Percentiles rank a stretch among this genome's conserved stretches.
These are phyloP conservation scores for Pocillopora verrucosa DNA, from an alignment of 64 coral and sea anemone genomes.

Conservation along the genomic window DNA sequence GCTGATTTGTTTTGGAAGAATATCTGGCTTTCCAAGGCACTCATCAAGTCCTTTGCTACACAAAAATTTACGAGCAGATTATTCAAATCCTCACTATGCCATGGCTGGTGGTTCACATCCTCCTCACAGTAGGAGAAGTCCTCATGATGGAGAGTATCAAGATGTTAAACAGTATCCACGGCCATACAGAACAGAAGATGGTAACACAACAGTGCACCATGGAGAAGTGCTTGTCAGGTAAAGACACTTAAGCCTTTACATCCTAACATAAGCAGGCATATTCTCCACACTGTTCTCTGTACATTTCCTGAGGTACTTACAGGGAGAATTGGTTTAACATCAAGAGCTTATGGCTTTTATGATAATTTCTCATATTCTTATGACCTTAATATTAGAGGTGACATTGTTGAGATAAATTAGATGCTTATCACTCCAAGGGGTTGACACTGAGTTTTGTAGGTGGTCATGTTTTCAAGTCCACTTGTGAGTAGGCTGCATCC, in stretches of 20 bases:
- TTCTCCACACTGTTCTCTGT: too few species aligned
- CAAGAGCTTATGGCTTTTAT: too few species aligned
- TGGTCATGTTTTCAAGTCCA: too few species aligned
- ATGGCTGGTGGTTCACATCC: neutral
- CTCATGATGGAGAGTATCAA: neutral
- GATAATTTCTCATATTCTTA: too few species aligned
- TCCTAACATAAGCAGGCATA: too few species aligned
- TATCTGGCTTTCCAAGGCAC: conserved; percentile 26
- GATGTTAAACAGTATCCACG: neutral
- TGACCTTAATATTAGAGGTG: too few species aligned
- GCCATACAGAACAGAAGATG: neutral
- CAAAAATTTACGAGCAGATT: neutral
- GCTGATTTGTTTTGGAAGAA: conserved; percentile 81
- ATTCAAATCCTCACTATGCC: conserved; percentile 1
- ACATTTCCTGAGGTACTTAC: too few species aligned
- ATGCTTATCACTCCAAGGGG: too few species aligned
- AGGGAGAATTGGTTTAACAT: too few species aligned
- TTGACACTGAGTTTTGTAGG: too few species aligned
- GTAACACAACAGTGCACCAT: neutral
- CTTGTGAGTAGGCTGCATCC: too few species aligned
- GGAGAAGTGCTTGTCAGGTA: conserved; percentile 21
- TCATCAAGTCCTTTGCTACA: neutral
- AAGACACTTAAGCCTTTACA: neutral
- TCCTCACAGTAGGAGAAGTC: neutral
- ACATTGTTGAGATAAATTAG: too few species aligned